These are phyloP conservation scores for Hirudo medicinalis DNA, from an alignment of 1,140 invertebrate genomes.

Conservation along the genomic window DNA sequence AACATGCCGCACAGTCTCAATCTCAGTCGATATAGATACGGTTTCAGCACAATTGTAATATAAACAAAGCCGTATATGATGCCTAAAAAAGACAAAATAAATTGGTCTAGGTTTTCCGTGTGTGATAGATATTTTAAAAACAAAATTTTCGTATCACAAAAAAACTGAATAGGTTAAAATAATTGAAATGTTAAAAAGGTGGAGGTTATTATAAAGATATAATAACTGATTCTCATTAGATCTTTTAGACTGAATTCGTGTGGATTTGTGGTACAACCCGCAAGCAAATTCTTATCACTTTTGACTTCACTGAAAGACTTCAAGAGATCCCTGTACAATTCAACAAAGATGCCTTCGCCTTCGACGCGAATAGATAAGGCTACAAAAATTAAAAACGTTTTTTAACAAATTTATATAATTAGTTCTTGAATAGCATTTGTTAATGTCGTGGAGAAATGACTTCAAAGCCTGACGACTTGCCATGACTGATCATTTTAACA, in stretches of 20 bases:
- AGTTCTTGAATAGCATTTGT: not conserved
- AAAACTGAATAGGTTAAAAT: not conserved
- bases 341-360: not conserved
- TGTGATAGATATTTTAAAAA: no score
- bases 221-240: not conserved
- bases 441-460: no score
- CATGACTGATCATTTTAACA: constrained; percentile 1
- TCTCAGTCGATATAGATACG: not conserved
- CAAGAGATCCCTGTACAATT: not conserved
- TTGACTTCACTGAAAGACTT: constrained; percentile 1
- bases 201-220: not conserved
- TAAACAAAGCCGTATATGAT: not conserved
- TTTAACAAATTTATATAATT: not conserved
- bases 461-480: not conserved
- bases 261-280: not conserved
- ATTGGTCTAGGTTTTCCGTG: no score
- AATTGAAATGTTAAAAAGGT: not conserved
- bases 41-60: not conserved
- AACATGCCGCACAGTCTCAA: not conserved
- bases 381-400: not conserved
- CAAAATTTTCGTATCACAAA: not conserved
- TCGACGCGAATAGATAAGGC: not conserved
- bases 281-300: constrained; percentile 1
- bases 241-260: constrained; percentile 3
- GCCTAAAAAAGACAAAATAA: no score